These are phyloP conservation scores for Tachypleus tridentatus DNA, from an alignment of 1,140 invertebrate genomes.

Conservation along the genomic window DNA sequence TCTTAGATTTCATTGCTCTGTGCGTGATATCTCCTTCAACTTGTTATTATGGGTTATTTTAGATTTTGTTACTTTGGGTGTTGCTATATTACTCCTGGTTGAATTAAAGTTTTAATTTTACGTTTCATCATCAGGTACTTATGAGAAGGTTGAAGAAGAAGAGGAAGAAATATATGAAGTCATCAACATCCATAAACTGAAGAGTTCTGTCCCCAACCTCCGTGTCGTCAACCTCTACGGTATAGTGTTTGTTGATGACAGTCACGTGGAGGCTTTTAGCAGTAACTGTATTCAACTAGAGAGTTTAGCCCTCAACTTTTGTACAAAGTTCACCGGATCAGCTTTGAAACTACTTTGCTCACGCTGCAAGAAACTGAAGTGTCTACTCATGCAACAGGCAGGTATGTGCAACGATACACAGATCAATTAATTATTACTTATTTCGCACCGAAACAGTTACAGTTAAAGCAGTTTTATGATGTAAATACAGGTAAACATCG, in stretches of 20 bases:
- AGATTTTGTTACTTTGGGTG: too few relatives aligned
- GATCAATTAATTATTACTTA: too few relatives aligned
- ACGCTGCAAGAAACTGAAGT: constrained; percentile 79
- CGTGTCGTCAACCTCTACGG: constrained; percentile 92
- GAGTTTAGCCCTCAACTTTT: constrained; percentile 92
- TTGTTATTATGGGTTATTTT: too few relatives aligned
- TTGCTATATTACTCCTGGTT: too few relatives aligned
- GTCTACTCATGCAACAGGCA: constrained; percentile 90
- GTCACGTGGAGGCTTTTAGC: constrained; percentile 91
- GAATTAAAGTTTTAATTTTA: too few relatives aligned
- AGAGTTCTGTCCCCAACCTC: constrained; percentile 88
- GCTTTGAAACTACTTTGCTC: constrained; percentile 90
- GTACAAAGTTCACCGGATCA: constrained; percentile 89
- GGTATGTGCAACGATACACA: constrained; percentile 45
- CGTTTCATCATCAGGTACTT: constrained; percentile 60
- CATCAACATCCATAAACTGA: constrained; percentile 96
- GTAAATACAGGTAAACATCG: too few relatives aligned
- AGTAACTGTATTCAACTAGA: constrained; percentile 69
- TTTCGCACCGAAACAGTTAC: too few relatives aligned
- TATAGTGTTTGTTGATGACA: constrained; percentile 97
- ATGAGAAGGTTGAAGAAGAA: constrained; percentile 96
- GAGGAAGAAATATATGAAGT: constrained; percentile 99
- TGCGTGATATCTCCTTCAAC: too few relatives aligned
- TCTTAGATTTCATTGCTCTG: too few relatives aligned
- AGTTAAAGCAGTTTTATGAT: too few relatives aligned